Percentiles rank a stretch among this genome's conserved stretches.
Evolutionary conservation across 2,797 vertebrate species (phyloP).

Genomic region (Leptodactylus fallax): DNA sequence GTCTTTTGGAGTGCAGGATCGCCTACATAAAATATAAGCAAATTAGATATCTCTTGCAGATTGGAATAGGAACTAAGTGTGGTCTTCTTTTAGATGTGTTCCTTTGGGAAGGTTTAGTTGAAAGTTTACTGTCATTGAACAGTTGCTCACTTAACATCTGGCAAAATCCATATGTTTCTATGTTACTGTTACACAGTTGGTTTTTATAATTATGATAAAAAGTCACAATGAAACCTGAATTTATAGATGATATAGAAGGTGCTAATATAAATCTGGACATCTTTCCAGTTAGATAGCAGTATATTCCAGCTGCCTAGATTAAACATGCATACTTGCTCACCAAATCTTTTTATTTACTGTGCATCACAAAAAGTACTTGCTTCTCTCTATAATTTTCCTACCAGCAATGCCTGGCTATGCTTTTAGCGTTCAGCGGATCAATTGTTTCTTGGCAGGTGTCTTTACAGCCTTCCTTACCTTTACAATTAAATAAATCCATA

Average conservation of each 20-base stretch:
- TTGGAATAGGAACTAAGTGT: no score
- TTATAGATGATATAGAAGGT: background rate
- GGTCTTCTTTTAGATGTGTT: no score
- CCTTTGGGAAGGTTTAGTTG: no score
- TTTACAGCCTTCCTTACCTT: constrained; percentile 14
- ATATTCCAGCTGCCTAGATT: background rate
- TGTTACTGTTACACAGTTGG: no score
- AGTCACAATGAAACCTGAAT: no score
- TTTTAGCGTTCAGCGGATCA: constrained; percentile 37
- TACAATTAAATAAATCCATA: constrained; percentile 48
- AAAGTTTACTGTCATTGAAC: no score
- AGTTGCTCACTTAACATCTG: no score
- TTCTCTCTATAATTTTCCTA: background rate
- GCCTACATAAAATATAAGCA: no score
- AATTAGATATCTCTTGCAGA: no score
- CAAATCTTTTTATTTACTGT: constrained; percentile 7
- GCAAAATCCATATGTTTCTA: no score
- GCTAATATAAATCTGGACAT: background rate
- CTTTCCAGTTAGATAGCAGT: background rate
- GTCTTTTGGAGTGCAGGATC: no score
- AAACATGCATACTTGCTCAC: background rate
- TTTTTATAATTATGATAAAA: no score
- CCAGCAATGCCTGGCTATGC: constrained; percentile 20
- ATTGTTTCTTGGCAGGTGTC: constrained; percentile 24
- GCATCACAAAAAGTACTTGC: background rate